A percentile compares a stretch with the other conserved stretches of the same genome.
phyloP scores from a whole-genome alignment of 2,888 invertebrate genomes.

The Sesia bembeciformis region DNA sequence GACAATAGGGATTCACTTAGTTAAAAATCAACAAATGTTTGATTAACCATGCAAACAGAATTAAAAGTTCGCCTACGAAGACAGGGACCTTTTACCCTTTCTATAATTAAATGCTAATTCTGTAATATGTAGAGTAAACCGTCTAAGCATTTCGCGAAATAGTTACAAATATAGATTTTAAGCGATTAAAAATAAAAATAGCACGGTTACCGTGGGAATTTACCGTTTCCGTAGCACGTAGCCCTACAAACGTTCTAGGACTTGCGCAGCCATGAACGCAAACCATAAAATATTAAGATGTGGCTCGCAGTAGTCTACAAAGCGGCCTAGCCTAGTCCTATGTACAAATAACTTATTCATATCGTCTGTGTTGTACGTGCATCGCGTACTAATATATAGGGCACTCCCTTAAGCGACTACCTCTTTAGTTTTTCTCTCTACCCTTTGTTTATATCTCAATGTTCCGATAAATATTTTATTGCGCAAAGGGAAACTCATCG shows the following conservation, averaged over 20 bases:
- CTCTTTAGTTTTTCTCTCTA: slow-evolving; percentile 3
- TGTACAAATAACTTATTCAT: slow-evolving; percentile 14
- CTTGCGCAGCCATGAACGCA: slow-evolving; percentile 14
- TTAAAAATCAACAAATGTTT: no score
- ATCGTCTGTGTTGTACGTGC: slow-evolving; percentile 24
- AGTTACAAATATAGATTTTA: no score
- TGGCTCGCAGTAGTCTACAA: slow-evolving; percentile 14
- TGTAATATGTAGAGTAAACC: no score
- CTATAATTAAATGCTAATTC: no score
- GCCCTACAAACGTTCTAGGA: not conserved
- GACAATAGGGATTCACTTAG: no score
- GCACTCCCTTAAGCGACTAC: slow-evolving; percentile 6
- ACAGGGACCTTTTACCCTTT: no score
- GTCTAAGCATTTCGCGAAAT: no score
- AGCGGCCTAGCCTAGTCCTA: slow-evolving; percentile 23
- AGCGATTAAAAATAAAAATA: not conserved
- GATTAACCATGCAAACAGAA: no score
- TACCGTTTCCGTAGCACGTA: not conserved
- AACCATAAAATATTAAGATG: slow-evolving; percentile 38
- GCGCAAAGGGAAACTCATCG: not conserved
- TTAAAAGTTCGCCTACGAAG: no score
- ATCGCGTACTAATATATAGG: slow-evolving; percentile 34
- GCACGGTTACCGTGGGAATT: not conserved
- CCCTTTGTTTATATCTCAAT: slow-evolving; percentile 3
- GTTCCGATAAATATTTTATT: slow-evolving; percentile 13